Conservation (phyloP, 2,888 invertebrate genomes). For the Nomada fabriciana region DNA sequence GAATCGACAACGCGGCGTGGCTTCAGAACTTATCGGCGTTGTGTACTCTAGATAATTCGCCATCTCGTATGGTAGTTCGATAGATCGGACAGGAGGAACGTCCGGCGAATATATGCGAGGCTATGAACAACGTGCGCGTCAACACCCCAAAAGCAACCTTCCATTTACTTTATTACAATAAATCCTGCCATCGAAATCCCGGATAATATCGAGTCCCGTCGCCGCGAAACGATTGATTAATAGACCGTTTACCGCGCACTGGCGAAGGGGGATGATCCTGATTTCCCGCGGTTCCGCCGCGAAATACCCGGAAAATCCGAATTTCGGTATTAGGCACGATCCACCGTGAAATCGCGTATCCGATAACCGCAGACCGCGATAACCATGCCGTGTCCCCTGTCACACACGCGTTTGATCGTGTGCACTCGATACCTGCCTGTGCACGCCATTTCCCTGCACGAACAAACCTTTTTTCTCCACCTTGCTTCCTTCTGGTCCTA, state of each 20-base stretch:
- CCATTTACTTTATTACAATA: slow-evolving; percentile 16
- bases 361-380: slow-evolving; percentile 67
- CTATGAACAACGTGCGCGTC: no score
- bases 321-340: slow-evolving; percentile 58
- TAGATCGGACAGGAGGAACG: background rate
- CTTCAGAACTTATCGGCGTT: slow-evolving; percentile 23
- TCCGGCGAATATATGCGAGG: background rate
- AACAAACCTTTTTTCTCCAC: background rate
- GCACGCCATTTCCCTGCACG: slow-evolving; percentile 8
- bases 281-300: slow-evolving; percentile 51
- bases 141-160: no score
- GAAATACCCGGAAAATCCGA: slow-evolving; percentile 65
- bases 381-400: slow-evolving; percentile 50
- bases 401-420: slow-evolving; percentile 32
- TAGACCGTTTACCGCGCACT: slow-evolving; percentile 39
- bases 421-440: background rate
- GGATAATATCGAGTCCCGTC: slow-evolving; percentile 18
- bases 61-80: background rate
- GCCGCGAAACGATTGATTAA: slow-evolving; percentile 57
- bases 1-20: slow-evolving; percentile 1
- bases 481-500: background rate
- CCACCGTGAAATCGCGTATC: slow-evolving; percentile 61
- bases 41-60: slow-evolving; percentile 32
- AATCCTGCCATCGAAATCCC: slow-evolving; percentile 13
- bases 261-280: slow-evolving; percentile 37